A percentile compares a stretch with the other conserved stretches of the same genome.
These are phyloP conservation scores for Periparus ater DNA, from an alignment of 2,797 vertebrate genomes.

Conservation along the genomic window DNA sequence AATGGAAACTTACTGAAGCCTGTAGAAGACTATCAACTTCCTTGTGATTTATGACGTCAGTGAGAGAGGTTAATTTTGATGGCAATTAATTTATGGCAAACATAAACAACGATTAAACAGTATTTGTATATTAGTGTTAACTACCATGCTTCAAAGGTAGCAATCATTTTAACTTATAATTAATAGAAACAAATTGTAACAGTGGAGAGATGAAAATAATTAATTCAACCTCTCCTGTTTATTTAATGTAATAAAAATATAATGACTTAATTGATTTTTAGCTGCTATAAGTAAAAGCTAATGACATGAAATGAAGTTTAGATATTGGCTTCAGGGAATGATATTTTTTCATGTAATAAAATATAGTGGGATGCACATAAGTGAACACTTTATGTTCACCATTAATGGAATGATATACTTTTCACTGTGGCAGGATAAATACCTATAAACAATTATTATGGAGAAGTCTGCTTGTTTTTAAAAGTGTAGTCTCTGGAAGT, in stretches of 20 bases:
- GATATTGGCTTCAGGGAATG: slow-evolving; percentile 19
- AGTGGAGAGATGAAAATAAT: slow-evolving; percentile 68
- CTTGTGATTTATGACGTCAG: slow-evolving; percentile 40
- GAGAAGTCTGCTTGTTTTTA: neutral
- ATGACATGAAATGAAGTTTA: slow-evolving; percentile 49
- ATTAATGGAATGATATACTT: neutral
- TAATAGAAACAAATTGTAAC: slow-evolving; percentile 66
- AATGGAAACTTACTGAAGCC: slow-evolving; percentile 17
- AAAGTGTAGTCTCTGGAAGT: neutral
- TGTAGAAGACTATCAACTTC: slow-evolving; percentile 30
- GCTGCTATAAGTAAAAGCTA: slow-evolving; percentile 55
- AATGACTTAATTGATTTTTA: slow-evolving; percentile 70
- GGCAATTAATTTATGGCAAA: slow-evolving; percentile 59
- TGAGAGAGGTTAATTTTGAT: slow-evolving; percentile 33
- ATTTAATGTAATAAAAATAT: slow-evolving; percentile 69
- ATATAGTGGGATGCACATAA: slow-evolving; percentile 1
- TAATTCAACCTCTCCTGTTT: slow-evolving; percentile 52
- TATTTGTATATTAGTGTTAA: slow-evolving; percentile 61
- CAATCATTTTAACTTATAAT: slow-evolving; percentile 66
- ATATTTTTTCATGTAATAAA: slow-evolving; percentile 38
- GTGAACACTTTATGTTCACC: slow-evolving; percentile 10
- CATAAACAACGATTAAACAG: neutral
- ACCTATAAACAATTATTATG: neutral
- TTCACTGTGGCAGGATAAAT: neutral
- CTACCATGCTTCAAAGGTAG: slow-evolving; percentile 38